Evolutionary conservation across 2,113 vertebrate genomes (phyloP), one percentile per base, ranked within the genome.

Genomic region (Chaenogobius annularis): DNA sequence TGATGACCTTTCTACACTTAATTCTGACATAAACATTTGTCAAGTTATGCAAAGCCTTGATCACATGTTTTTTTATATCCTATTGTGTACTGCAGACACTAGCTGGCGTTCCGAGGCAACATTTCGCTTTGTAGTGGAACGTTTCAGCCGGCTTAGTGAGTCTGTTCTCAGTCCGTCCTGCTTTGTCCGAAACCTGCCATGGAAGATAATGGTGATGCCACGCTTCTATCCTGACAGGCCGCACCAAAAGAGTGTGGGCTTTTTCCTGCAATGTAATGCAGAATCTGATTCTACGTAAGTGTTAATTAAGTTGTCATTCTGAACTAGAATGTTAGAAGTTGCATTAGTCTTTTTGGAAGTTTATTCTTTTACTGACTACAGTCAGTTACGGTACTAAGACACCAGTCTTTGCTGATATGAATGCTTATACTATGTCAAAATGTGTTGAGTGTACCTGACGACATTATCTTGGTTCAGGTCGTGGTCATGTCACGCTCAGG

Each of bases 171-270:
- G 98, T 86, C 96, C 97, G 31, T 96, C 98, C 50, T 99, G 97
- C 92, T 99, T 98, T 67, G 96, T 99, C 26, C 94, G 97, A 71
- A 99, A 99, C 87, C 94, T 99, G 72, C 97, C 98, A 0, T 99
- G 97, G 97, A 99, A 99, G 94, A 99, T 99, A 79, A 99, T 99
- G 97, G 98, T 99, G 83, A 99, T 99, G 97, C 98, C 98, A 0
- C 95, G 97, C 23, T 97, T 98, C 89, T 98, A 99, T 83, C 96
- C 97, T 0, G 98, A 98, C 92, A 93, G 97, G 85, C 97, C 98
- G 17, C 96, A 98, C 92, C 97, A 99, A 90, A 99, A 99, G 91
- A 98, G 97, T 0, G 96, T 99, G 69, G 98, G 98, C 85, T 98
- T 99, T 93, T 99, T 99, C 89, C 95, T 99, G 75, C 98, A 99